These are phyloP conservation scores for Beroe forskalii DNA, from an alignment of 37 sponge, comb jelly and placozoan species.

Conservation along the genomic window DNA sequence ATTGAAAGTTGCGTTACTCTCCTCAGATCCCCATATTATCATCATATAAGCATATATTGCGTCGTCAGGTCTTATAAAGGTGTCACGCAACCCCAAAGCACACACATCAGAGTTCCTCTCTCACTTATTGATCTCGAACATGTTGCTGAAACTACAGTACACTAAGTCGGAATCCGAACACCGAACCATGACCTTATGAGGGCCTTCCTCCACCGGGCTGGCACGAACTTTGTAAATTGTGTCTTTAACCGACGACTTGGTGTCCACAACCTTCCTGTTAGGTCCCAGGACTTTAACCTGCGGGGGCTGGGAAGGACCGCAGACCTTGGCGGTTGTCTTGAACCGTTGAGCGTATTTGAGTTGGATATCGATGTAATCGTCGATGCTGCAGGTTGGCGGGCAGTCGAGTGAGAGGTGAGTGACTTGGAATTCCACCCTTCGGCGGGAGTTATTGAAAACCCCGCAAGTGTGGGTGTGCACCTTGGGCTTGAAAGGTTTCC, in stretches of 20 bases:
- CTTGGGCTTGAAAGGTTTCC: conserved; percentile 56
- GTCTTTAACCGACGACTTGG: conserved; percentile 37
- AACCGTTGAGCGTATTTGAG: conserved; percentile 61
- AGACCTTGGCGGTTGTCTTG: conserved; percentile 30
- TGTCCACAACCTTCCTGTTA: conserved; percentile 24
- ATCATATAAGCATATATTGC: no score
- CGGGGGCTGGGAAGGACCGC: conserved; percentile 51
- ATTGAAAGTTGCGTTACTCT: no score
- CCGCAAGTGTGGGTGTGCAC: conserved; percentile 55
- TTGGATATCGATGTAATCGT: conserved; percentile 45
- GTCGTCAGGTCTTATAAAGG: no score
- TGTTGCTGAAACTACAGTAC: conserved; percentile 33
- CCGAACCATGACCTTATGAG: conserved; percentile 50
- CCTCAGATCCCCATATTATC: no score
- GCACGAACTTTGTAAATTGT: conserved; percentile 42
- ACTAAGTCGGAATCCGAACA: conserved; percentile 46
- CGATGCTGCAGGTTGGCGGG: background rate
- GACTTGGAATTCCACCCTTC: conserved; percentile 54
- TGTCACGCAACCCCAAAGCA: no score
- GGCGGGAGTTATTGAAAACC: background rate
- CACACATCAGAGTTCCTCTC: no score
- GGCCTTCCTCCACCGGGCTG: conserved; percentile 12
- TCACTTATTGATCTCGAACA: conserved; percentile 65
- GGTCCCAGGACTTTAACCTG: conserved; percentile 36
- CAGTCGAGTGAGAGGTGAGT: background rate